Conservation (phyloP, 2,113 vertebrate genomes). For the Hippocampus barbouri region DNA sequence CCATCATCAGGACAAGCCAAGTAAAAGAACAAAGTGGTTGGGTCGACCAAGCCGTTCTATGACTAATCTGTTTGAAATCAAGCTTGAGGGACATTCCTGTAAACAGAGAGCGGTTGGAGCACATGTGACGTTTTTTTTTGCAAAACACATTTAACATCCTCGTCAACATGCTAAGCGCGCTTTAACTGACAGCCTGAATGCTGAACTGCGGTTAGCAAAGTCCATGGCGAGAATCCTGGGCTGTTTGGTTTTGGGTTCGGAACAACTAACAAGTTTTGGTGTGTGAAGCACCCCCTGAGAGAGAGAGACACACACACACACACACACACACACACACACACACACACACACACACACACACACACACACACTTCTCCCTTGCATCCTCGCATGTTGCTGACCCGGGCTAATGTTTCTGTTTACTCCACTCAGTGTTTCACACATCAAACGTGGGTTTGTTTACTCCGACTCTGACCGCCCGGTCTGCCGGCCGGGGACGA, state of each 20-base stretch:
- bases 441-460: conserved; percentile 71
- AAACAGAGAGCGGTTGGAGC: conserved; percentile 14
- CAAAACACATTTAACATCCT: too few relatives aligned
- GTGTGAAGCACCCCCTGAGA: conserved; percentile 4
- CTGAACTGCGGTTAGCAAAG: background rate
- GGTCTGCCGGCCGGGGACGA: conserved; percentile 44
- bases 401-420: conserved; percentile 60
- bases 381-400: conserved; percentile 47
- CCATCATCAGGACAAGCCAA: background rate
- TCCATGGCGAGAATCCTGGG: conserved; percentile 4
- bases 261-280: conserved; percentile 39
- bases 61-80: background rate
- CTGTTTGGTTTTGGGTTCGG: conserved; percentile 42
- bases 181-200: conserved; percentile 35
- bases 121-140: background rate
- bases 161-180: background rate
- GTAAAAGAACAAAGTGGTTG: background rate
- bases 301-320: too few relatives aligned
- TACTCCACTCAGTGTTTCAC: conserved; percentile 58
- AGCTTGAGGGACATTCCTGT: conserved; percentile 6
- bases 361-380: background rate
- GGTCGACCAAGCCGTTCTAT: background rate
- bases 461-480: conserved; percentile 66
- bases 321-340: too few relatives aligned
- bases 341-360: too few relatives aligned